Conservation (phyloP, 2,797 vertebrate genomes). For the Mormyrops attenuatus region DNA sequence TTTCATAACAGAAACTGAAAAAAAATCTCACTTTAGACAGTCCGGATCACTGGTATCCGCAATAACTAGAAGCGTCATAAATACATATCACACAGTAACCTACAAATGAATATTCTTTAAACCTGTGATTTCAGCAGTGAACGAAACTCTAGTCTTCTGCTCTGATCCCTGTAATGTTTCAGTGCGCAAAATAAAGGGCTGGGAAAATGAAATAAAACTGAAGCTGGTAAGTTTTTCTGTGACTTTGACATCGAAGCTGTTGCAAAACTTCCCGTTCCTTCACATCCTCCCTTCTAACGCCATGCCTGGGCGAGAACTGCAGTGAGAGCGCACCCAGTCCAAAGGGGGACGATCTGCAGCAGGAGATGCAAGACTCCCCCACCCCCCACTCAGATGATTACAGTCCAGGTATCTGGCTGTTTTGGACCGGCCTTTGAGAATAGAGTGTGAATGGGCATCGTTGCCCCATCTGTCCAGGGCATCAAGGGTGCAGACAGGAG, state of each 20-base stretch:
- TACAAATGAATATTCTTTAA: not conserved
- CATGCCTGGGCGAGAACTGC: conserved; percentile 42
- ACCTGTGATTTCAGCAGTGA: not conserved
- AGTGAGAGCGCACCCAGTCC: conserved; percentile 41
- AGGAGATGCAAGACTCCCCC: conserved; percentile 14
- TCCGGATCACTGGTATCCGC: not conserved
- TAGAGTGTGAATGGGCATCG: conserved; percentile 11
- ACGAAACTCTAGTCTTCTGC: not conserved
- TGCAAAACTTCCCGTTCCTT: not conserved
- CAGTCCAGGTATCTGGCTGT: conserved; percentile 8
- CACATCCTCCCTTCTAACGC: not conserved
- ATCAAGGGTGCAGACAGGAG: not conserved
- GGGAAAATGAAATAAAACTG: not conserved
- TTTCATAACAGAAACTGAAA: not conserved
- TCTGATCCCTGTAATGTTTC: not conserved
- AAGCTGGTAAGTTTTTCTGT: not conserved
- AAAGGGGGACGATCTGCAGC: conserved; percentile 42
- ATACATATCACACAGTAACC: not conserved
- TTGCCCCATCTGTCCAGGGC: conserved; percentile 23
- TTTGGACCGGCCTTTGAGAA: not conserved
- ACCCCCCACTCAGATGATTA: conserved; percentile 34
- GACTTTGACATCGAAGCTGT: not conserved
- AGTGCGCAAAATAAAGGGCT: not conserved
- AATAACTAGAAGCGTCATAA: not conserved
- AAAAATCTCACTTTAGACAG: not conserved